Evolutionary conservation across 1,140 invertebrate genomes (phyloP).

Genomic region (Macrobrachium rosenbergii): DNA sequence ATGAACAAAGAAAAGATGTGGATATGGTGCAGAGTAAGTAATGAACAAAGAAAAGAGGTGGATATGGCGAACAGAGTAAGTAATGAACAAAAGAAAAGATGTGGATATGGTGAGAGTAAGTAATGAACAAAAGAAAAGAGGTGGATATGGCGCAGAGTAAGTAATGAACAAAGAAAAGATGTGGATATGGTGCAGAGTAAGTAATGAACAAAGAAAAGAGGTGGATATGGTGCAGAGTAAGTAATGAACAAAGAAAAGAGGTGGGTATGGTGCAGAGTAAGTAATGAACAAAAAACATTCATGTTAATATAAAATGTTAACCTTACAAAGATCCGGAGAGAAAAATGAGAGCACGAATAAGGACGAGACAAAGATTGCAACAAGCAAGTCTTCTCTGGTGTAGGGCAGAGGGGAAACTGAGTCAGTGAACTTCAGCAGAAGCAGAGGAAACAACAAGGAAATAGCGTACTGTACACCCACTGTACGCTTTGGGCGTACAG

Average conservation of each 20-base stretch:
- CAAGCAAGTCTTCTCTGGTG: not conserved
- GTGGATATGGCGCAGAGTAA: too few relatives aligned
- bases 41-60: not conserved
- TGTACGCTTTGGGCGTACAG: not conserved
- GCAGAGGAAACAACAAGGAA: too few relatives aligned
- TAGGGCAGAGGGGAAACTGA: not conserved
- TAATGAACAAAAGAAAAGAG: too few relatives aligned
- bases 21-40: not conserved
- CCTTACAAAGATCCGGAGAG: not conserved
- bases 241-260: not conserved
- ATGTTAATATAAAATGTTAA: not conserved
- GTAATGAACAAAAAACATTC: not conserved
- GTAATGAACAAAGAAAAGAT: too few relatives aligned
- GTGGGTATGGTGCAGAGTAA: too few relatives aligned
- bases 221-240: too few relatives aligned
- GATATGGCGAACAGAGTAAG: not conserved
- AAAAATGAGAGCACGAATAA: constrained; percentile 20
- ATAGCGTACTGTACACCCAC: not conserved
- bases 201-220: too few relatives aligned
- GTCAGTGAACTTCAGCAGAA: too few relatives aligned
- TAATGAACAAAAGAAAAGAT: too few relatives aligned
- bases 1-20: too few relatives aligned
- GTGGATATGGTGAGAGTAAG: too few relatives aligned
- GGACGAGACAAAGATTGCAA: not conserved
- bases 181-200: too few relatives aligned